Base-by-base conservation (phyloP, 1,140 invertebrate genomes). In the Brachionus asplanchnoidis region DNA sequence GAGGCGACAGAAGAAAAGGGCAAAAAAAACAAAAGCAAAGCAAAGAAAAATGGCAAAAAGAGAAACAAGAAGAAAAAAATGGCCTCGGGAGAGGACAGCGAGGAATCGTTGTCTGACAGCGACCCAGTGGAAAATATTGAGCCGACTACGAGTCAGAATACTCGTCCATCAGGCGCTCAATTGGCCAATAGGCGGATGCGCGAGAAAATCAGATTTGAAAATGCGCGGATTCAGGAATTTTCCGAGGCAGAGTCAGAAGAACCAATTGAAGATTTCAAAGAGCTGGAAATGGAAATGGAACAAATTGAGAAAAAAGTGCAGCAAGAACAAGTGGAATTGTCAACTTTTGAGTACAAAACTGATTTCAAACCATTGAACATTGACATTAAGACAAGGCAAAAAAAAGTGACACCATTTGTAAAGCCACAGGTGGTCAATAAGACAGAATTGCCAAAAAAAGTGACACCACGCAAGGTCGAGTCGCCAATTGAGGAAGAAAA, bases 271-370 rank as follows among this genome's bases (percentile, higher is more conserved):
- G 36, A 40, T 44, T 73, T 73, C n/a, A 20, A 73, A 73, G 68
- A 73, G 3, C 3, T 73, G 8, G 36, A 73, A 73, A 42, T 42
- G 3, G 68, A 73, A 44, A 73, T 73, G 32, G 68, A 73, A 73
- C 32, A 73, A 73, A 73, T 73, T 40, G 68, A 73, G 36, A 42
- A 73, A 42, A 73, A 73, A 36, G 68, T 73, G 7, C 32, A 73
- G 42, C 28, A 40, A 73, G 68, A 73, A 73, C 68, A 73, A 73
- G 68, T 42, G 17, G 68, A 73, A 42, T 42, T 73, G 40, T 42
- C 28, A 44, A 42, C 36, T 12, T 68, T 6, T 8, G 68, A 73
- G n/a, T 73, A 73, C 36, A 73, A 42, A 42, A 42, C 14, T 42
- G 20, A 73, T 42, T 73, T 73, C n/a, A 73, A 42, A 17, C 40